phyloP scores from a whole-genome alignment of 2,113 vertebrate species.

The Diadophis punctatus region DNA sequence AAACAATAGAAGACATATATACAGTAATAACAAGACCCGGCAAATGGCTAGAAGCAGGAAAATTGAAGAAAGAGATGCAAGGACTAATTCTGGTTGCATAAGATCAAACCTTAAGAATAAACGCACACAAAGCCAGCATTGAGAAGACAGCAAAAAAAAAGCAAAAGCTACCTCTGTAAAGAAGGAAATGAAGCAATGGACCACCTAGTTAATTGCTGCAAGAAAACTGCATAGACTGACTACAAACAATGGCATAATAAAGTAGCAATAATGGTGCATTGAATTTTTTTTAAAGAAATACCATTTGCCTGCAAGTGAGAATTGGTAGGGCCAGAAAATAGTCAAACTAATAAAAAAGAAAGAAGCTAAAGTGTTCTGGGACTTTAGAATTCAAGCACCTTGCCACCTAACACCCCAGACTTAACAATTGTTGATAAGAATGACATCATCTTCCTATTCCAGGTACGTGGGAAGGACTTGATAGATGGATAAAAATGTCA shows the following conservation, averaged over 20 bases:
- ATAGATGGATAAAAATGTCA: neutral
- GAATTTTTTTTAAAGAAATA: neutral
- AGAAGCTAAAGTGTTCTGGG: neutral
- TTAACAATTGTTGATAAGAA: neutral
- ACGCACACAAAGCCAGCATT: neutral
- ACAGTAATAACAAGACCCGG: neutral
- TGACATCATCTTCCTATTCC: neutral
- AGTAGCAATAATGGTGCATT: neutral
- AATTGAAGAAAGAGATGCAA: neutral
- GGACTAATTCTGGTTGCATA: neutral
- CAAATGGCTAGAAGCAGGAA: neutral
- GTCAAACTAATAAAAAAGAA: neutral
- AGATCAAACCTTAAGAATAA: neutral
- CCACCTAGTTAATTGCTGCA: neutral
- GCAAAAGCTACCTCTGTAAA: neutral
- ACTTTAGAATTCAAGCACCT: neutral
- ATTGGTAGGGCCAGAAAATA: neutral
- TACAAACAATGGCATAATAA: neutral
- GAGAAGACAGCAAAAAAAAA: neutral
- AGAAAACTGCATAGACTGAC: neutral
- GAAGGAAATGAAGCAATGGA: neutral
- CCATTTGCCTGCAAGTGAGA: neutral
- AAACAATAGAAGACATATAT: neutral
- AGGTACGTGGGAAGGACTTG: neutral
- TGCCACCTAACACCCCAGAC: neutral